Evolutionary conservation across 2,888 invertebrate species (phyloP).

Genomic region (Acleris sparsana): DNA sequence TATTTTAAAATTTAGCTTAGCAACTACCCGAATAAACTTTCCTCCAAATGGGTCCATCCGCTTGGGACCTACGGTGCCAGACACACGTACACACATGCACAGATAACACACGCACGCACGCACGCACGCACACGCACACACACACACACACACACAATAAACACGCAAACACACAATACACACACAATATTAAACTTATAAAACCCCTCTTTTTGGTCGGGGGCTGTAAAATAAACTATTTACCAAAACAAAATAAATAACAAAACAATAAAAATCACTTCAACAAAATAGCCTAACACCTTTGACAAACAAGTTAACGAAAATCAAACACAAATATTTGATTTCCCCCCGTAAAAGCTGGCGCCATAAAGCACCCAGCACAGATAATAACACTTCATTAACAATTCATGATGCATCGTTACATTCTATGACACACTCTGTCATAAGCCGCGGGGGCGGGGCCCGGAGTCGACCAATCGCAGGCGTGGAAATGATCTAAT

Average conservation of each 20-base stretch:
- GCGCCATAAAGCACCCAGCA: conserved; percentile 44
- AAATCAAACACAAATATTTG: conserved; percentile 25
- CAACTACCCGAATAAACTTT: too few species aligned
- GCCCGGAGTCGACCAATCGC: conserved; percentile 59
- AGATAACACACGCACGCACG: too few species aligned
- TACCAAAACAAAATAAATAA: background rate
- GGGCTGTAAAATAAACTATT: too few species aligned
- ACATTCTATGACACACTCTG: conserved; percentile 61
- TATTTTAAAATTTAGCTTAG: too few species aligned
- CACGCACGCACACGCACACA: too few species aligned
- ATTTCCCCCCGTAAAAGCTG: background rate
- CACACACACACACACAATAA: too few species aligned
- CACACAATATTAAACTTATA: too few species aligned
- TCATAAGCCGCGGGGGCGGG: conserved; percentile 56
- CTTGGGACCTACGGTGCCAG: too few species aligned
- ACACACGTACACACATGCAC: too few species aligned
- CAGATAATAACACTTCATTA: conserved; percentile 71
- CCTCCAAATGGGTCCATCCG: too few species aligned
- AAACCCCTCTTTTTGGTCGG: too few species aligned
- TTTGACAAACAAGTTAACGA: conserved; percentile 17
- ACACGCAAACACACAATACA: too few species aligned
- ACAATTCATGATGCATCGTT: conserved; percentile 66
- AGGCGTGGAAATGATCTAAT: conserved; percentile 58
- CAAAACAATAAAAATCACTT: background rate
- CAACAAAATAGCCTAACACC: background rate